Evolutionary conservation across 2,797 vertebrate genomes (phyloP).

Genomic region (Macroramphosus scolopax): DNA sequence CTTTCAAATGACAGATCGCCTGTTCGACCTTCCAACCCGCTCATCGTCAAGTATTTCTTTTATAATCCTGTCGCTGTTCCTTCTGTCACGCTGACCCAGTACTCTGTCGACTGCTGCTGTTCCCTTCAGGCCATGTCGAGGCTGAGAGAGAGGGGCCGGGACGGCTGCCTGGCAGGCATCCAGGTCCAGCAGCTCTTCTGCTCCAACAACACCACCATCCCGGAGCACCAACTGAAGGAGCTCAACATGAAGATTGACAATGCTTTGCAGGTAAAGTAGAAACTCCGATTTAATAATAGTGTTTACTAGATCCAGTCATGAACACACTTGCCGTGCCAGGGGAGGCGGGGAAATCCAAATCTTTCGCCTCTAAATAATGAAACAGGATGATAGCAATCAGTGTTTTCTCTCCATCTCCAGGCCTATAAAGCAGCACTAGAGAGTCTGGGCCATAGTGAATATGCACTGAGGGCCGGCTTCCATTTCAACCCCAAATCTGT

Average conservation of each 20-base stretch:
- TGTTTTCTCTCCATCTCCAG: constrained; percentile 66
- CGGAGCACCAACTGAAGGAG: constrained; percentile 97
- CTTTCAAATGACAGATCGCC: not conserved
- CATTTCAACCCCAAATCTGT: constrained; percentile 94
- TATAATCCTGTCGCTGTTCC: constrained; percentile 5
- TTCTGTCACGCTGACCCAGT: constrained; percentile 28
- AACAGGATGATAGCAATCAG: not conserved
- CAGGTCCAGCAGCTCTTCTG: constrained; percentile 99
- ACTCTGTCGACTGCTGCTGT: constrained; percentile 21
- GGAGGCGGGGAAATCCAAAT: constrained; percentile 2
- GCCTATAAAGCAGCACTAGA: constrained; percentile 94
- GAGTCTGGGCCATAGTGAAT: constrained; percentile 96
- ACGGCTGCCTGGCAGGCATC: constrained; percentile 92
- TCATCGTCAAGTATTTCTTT: not conserved
- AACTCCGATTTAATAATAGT: too few species aligned
- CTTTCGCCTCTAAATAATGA: not conserved
- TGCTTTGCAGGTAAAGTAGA: constrained; percentile 86
- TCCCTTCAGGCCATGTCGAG: constrained; percentile 85
- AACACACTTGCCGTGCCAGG: not conserved
- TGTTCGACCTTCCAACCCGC: not conserved
- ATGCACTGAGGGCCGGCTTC: constrained; percentile 96
- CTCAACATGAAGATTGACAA: constrained; percentile 94
- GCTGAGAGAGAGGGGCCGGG: constrained; percentile 90
- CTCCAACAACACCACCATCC: constrained; percentile 91
- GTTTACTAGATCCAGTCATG: too few species aligned